Evolutionary conservation across 2,888 invertebrate species (phyloP), one percentile per base, ranked within the genome.

Genomic region (Neuroscelio doddi): DNA sequence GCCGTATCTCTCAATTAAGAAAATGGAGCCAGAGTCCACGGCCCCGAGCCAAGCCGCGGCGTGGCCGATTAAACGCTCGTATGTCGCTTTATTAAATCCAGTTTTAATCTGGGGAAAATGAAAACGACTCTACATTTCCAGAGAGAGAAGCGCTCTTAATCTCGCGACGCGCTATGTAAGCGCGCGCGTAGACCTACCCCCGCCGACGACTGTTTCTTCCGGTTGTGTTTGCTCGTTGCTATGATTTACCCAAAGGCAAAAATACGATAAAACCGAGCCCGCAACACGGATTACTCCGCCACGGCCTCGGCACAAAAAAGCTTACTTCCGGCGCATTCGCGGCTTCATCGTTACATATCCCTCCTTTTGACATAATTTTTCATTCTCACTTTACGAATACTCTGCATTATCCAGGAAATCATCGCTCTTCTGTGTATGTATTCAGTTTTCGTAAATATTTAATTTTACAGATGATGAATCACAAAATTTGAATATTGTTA

Each of bases 21-120:
- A 71, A 74, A 74, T 73, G 70, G 69, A 73, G 69, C 69, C 68
- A 70, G 64, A 61, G 70, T 66, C 66, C 69, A 69, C 63, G 71
- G 69, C 69, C 66, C 57, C 47, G 70, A 70, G 69, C 67, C 72
- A 49, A 68, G 68, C 71, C 73, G 57, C 66, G 63, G 32, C 66
- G 72, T 59, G 76, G 73, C 76, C 78, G 80, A 78, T 80, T 80
- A 80, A 79, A 77, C 70, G 73, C 76, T 76, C 78, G 76, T 79
- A 79, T 76, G 78, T 79, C 77, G 79, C 77, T 80, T 80, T 80
- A 80, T 80, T 80, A 80, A 79, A 80, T 80, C 77, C 75, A 73
- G 73, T 78, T 80, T 80, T 80, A 80, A 80, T 79, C 80, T 78
- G 73, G 72, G n/a, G 72, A 76, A 77, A 80, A 79, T 77, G 78